These are phyloP conservation scores for Saguinus midas DNA, from an alignment of 2,113 vertebrate genomes.

Conservation along the genomic window DNA sequence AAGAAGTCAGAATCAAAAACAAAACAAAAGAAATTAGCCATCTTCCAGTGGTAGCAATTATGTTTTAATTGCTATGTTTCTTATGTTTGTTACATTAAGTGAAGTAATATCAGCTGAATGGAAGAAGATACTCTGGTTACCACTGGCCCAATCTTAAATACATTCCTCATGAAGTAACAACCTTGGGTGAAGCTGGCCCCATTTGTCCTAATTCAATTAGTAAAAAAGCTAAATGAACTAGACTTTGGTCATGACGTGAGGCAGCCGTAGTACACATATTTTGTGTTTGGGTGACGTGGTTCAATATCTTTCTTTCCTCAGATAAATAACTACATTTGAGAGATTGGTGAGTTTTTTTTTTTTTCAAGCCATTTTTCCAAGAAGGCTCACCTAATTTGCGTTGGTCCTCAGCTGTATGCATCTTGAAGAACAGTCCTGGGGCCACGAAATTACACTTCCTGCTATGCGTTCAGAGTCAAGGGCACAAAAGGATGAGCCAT, in stretches of 20 bases:
- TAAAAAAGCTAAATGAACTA: background rate
- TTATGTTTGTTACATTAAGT: background rate
- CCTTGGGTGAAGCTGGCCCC: background rate
- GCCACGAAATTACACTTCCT: background rate
- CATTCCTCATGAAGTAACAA: background rate
- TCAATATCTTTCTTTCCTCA: background rate
- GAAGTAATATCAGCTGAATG: background rate
- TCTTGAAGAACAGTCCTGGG: background rate
- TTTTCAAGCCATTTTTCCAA: background rate
- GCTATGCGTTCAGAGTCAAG: too few species aligned
- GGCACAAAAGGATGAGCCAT: fast-evolving
- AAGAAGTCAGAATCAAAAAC: background rate
- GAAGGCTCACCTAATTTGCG: background rate
- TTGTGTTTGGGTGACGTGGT: background rate
- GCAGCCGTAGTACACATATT: fast-evolving
- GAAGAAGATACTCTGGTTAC: background rate
- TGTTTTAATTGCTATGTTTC: background rate
- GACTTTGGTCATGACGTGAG: background rate
- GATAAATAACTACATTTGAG: background rate
- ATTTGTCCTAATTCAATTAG: background rate
- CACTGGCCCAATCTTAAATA: background rate
- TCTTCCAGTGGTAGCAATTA: background rate
- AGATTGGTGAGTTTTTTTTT: background rate
- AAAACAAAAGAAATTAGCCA: background rate
- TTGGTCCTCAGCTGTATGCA: fast-evolving